These are phyloP conservation scores for Hypena proboscidalis DNA, from an alignment of 2,888 invertebrate species.

Conservation along the genomic window DNA sequence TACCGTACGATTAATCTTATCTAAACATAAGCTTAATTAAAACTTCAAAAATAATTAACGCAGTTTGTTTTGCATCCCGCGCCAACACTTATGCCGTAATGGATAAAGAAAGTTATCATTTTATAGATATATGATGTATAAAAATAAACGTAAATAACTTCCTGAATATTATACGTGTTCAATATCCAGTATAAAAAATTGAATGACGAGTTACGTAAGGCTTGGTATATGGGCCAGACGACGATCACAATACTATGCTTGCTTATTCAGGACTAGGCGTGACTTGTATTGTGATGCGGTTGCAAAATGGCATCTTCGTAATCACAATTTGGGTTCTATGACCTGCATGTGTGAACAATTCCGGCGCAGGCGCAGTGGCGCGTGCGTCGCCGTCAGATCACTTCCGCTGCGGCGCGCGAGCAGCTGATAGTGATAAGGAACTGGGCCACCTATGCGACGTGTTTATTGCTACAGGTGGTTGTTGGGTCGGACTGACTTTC, in stretches of 20 bases:
- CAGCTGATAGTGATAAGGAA: conserved; percentile 59
- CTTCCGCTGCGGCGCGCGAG: conserved; percentile 60
- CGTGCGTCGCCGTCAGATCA: conserved; percentile 63
- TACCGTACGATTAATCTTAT: conserved; percentile 17
- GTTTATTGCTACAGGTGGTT: too few species aligned
- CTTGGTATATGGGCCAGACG: conserved; percentile 52
- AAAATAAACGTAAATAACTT: conserved; percentile 22
- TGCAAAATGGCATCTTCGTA: conserved; percentile 69
- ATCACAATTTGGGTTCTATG: conserved; percentile 68
- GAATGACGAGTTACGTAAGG: conserved; percentile 52
- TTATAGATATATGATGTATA: conserved; percentile 6
- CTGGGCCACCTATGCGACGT: conserved; percentile 45
- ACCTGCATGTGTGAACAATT: conserved; percentile 63
- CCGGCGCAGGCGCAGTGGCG: conserved; percentile 55
- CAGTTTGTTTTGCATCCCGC: conserved; percentile 10
- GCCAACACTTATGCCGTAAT: conserved; percentile 18
- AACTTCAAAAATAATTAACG: conserved; percentile 17
- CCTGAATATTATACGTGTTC: conserved; percentile 15
- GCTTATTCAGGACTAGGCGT: conserved; percentile 64
- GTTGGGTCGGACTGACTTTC: too few species aligned
- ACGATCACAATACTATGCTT: conserved; percentile 60
- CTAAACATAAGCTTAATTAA: conserved; percentile 17
- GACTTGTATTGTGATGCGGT: conserved; percentile 59
- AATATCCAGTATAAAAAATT: conserved; percentile 22
- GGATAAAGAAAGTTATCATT: conserved; percentile 10